phyloP scores from a whole-genome alignment of 2,797 vertebrate species.

The Cheirogaleus major region DNA sequence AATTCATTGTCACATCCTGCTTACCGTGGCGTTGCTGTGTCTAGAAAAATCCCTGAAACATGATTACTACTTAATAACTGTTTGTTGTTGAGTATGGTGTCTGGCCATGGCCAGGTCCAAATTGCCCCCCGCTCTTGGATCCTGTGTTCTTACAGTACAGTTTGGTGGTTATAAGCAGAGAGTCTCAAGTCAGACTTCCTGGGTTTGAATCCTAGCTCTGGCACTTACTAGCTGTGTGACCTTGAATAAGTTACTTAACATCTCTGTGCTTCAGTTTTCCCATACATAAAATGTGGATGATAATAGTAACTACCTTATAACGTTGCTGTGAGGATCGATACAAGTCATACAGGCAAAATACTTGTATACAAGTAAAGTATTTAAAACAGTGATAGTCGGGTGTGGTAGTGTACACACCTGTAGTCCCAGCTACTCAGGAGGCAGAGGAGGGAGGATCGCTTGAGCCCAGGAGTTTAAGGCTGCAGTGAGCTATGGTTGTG shows the following conservation, averaged over 20 bases:
- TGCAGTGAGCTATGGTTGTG: neutral
- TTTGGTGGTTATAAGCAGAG: neutral
- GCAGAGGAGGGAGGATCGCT: neutral
- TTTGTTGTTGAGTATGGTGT: neutral
- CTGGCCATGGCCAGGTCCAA: neutral
- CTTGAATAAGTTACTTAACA: neutral
- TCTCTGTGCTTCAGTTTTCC: neutral
- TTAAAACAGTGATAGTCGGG: neutral
- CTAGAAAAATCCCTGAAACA: neutral
- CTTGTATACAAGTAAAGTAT: no score
- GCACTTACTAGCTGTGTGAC: neutral
- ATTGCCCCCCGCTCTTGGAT: neutral
- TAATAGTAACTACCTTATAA: neutral
- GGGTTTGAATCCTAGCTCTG: neutral
- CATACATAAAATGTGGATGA: neutral
- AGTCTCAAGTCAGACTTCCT: neutral
- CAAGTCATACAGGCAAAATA: no score
- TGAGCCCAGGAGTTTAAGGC: neutral
- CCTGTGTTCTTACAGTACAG: no score
- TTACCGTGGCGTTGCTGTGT: rapidly evolving
- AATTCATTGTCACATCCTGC: rapidly evolving
- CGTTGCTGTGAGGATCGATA: neutral
- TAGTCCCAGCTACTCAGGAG: neutral
- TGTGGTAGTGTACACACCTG: neutral
- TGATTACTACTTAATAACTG: neutral